Conservation (phyloP, 2,113 vertebrate species). For the Istiophorus platypterus region DNA sequence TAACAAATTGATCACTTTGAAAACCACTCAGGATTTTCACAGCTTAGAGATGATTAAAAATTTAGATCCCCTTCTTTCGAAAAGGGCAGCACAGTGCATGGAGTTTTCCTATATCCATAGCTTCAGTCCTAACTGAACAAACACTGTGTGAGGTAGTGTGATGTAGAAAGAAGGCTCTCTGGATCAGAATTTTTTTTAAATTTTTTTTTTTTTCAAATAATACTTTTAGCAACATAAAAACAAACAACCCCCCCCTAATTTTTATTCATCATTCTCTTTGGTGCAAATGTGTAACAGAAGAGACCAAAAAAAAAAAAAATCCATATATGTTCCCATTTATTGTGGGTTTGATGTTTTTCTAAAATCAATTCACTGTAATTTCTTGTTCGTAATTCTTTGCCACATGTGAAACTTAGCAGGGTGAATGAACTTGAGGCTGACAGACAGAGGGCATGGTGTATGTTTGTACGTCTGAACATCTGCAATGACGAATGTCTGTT, state of each 20-base stretch:
- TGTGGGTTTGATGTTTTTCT: too few relatives aligned
- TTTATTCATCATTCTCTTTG: too few relatives aligned
- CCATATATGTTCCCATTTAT: too few relatives aligned
- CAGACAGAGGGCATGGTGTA: background rate
- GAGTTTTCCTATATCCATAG: background rate
- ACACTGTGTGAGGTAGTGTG: constrained; percentile 30
- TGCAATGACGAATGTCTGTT: background rate
- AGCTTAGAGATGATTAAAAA: constrained; percentile 8
- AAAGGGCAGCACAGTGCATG: background rate
- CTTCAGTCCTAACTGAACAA: constrained; percentile 34
- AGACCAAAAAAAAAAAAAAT: background rate
- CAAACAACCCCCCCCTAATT: too few relatives aligned
- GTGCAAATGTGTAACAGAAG: too few relatives aligned
- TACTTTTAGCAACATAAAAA: too few relatives aligned
- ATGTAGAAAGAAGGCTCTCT: constrained; percentile 32
- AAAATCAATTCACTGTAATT: background rate
- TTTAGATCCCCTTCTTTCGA: background rate
- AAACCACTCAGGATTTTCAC: constrained; percentile 10
- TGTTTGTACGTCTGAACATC: background rate
- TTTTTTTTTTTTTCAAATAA: too few relatives aligned
- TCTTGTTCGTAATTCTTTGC: background rate
- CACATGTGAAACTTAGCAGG: background rate
- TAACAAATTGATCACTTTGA: constrained; percentile 16
- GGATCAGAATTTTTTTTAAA: constrained; percentile 37
- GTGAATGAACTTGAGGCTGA: constrained; percentile 2